These are phyloP conservation scores for Ceratosolen solmsi DNA, from an alignment of 1,140 invertebrate genomes.

Conservation along the genomic window DNA sequence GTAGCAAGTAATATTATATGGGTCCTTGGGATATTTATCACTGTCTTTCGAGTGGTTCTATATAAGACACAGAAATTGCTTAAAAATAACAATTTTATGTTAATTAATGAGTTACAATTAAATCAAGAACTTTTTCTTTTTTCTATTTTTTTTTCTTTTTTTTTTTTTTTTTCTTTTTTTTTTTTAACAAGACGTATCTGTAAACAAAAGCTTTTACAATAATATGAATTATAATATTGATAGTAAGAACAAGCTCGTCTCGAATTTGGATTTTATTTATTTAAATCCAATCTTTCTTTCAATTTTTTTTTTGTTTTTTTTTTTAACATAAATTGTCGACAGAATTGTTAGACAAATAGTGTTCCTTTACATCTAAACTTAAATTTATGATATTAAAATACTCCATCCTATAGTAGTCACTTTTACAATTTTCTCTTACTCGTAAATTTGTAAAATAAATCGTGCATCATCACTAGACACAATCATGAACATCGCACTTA, in stretches of 20 bases:
- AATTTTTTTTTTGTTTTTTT: no score
- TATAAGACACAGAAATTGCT: conserved; percentile 25
- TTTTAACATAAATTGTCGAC: conserved; percentile 40
- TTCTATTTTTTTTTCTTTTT: conserved; percentile 14
- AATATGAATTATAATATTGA: conserved; percentile 22
- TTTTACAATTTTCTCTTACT: conserved; percentile 47
- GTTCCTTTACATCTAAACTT: conserved; percentile 41
- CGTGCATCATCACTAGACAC: background rate
- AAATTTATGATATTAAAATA: conserved; percentile 51
- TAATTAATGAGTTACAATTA: conserved; percentile 40
- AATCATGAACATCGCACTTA: conserved; percentile 35
- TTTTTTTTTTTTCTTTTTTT: conserved; percentile 19
- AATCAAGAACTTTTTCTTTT: conserved; percentile 32
- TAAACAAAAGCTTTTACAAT: conserved; percentile 38
- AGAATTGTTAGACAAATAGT: conserved; percentile 33
- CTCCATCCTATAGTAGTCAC: conserved; percentile 37
- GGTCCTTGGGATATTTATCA: background rate
- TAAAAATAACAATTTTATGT: conserved; percentile 50
- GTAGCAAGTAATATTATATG: conserved; percentile 3
- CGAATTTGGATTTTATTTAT: conserved; percentile 31
- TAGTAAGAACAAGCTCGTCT: conserved; percentile 31
- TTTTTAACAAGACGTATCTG: conserved; percentile 31
- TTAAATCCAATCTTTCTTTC: conserved; percentile 37
- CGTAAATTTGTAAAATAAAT: conserved; percentile 51
- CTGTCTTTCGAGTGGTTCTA: background rate